These are phyloP conservation scores for Chymomyza procnemis DNA, from an alignment of 2,888 invertebrate genomes.

Conservation along the genomic window DNA sequence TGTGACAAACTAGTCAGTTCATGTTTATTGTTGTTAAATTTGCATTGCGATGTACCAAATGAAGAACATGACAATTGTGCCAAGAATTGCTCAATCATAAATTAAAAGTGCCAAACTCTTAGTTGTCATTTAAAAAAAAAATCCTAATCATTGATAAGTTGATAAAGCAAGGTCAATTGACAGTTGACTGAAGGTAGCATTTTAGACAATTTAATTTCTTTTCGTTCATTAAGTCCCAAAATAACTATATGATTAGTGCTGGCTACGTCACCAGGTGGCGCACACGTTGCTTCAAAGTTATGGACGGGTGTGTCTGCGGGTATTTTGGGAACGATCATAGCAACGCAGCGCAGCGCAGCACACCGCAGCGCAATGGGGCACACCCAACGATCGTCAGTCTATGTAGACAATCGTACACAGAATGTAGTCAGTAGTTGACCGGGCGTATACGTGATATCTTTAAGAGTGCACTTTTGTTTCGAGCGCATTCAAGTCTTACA, in stretches of 20 bases:
- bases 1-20: slow-evolving; percentile 53
- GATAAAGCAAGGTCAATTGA: neutral
- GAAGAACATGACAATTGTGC: slow-evolving; percentile 36
- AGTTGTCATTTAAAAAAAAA: neutral
- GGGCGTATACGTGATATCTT: slow-evolving; percentile 20
- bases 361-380: slow-evolving; percentile 49
- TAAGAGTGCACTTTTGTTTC: slow-evolving; percentile 10
- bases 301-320: slow-evolving; percentile 43
- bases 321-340: slow-evolving; percentile 44
- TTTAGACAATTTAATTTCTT: slow-evolving; percentile 52
- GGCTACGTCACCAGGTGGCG: slow-evolving; percentile 69
- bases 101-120: neutral
- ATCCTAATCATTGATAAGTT: neutral
- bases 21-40: slow-evolving; percentile 27
- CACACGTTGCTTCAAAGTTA: slow-evolving; percentile 28
- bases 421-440: slow-evolving; percentile 42
- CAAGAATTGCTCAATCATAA: neutral
- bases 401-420: slow-evolving; percentile 54
- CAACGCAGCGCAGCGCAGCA: slow-evolving; percentile 28
- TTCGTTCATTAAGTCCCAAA: slow-evolving; percentile 58
- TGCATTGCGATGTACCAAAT: slow-evolving; percentile 42
- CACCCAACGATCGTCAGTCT: slow-evolving; percentile 54
- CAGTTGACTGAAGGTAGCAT: neutral
- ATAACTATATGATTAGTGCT: slow-evolving; percentile 67
- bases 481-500: slow-evolving; percentile 30